phyloP scores from a whole-genome alignment of 2,113 vertebrate genomes.

The Montifringilla adamsi region DNA sequence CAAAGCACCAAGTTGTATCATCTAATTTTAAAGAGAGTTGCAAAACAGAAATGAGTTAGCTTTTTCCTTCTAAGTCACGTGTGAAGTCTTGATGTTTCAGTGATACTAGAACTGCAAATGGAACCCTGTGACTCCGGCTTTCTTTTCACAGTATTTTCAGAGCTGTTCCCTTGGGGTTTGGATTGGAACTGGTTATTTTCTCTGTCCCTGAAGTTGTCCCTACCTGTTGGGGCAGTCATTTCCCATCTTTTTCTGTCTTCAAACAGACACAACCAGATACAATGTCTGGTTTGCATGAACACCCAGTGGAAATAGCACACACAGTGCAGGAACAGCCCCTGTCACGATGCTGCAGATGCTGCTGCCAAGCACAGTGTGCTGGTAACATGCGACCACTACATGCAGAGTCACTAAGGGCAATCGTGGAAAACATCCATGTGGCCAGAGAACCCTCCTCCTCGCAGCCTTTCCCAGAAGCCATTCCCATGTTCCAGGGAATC shows the following conservation, averaged over 20 bases:
- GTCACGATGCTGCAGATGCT: neutral
- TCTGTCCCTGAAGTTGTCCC: neutral
- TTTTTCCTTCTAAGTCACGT: neutral
- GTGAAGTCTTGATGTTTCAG: neutral
- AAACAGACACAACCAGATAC: neutral
- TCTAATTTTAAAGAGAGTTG: neutral
- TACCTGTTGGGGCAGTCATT: neutral
- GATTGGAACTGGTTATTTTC: neutral
- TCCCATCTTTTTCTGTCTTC: neutral
- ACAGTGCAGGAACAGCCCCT: neutral
- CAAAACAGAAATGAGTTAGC: neutral
- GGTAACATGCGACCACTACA: accelerated
- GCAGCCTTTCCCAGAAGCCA: neutral
- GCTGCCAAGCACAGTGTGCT: neutral
- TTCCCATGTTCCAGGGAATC: neutral
- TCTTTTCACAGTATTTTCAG: neutral
- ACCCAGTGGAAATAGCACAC: neutral
- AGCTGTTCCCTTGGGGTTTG: neutral
- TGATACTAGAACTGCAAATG: neutral
- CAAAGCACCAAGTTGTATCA: neutral
- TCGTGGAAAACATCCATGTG: neutral
- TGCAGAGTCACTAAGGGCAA: neutral
- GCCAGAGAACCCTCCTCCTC: neutral
- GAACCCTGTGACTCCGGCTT: neutral
- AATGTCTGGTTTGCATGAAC: neutral